Conservation (phyloP, 2,113 vertebrate genomes). For the Brienomyrus brachyistius region DNA sequence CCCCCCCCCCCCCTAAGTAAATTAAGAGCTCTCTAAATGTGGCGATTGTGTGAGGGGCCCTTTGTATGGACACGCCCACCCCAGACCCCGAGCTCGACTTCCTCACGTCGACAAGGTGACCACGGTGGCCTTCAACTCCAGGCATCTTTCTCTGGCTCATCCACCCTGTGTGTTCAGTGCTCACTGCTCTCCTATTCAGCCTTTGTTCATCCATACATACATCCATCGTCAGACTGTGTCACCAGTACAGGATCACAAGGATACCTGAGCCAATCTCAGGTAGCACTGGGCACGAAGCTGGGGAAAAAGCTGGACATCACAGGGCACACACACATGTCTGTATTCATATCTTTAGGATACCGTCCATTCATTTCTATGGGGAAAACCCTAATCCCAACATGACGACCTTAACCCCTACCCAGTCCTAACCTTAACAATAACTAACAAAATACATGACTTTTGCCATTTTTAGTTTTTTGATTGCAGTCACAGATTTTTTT, state of each 20-base stretch:
- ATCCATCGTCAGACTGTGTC: background rate
- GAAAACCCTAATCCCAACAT: background rate
- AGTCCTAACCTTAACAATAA: background rate
- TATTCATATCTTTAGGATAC: too few species aligned
- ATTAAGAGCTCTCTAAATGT: conserved; percentile 81
- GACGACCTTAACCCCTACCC: background rate
- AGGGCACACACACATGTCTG: too few species aligned
- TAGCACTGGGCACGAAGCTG: background rate
- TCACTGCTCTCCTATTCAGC: background rate
- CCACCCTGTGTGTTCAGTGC: background rate
- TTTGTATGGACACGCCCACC: conserved; percentile 45
- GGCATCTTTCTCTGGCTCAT: background rate
- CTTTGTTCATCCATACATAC: background rate
- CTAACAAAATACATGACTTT: background rate
- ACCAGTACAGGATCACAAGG: background rate
- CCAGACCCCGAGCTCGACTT: background rate
- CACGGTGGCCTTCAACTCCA: background rate
- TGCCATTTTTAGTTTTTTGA: background rate
- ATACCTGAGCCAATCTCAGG: background rate
- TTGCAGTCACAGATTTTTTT: background rate
- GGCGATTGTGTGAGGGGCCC: conserved; percentile 66
- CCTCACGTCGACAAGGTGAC: background rate
- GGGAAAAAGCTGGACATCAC: background rate
- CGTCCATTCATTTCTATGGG: too few species aligned
- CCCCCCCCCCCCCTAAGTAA: conserved; percentile 64